phyloP scores from a whole-genome alignment of 1,140 invertebrate species.

The Dryas iulia region DNA sequence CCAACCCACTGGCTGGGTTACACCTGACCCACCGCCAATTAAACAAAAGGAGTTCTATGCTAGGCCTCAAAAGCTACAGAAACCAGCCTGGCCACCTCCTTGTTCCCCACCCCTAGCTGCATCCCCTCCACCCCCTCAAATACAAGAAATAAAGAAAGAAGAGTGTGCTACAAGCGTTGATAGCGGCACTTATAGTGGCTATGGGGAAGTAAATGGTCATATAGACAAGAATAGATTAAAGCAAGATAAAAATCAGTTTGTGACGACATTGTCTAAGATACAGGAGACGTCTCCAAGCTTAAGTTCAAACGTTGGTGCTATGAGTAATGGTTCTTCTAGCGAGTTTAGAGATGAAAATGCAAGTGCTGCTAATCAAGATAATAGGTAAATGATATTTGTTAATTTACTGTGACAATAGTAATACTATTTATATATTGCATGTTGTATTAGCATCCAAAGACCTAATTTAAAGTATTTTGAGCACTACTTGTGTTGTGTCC shows the following conservation, averaged over 20 bases:
- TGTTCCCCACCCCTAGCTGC: slow-evolving; percentile 61
- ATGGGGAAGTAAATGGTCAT: slow-evolving; percentile 69
- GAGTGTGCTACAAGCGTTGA: slow-evolving; percentile 71
- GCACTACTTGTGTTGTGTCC: too few species aligned
- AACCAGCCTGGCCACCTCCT: slow-evolving; percentile 85
- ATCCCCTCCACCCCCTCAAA: slow-evolving; percentile 55
- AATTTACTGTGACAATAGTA: too few species aligned
- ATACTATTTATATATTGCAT: too few species aligned
- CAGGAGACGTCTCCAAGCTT: slow-evolving; percentile 81
- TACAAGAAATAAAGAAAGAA: slow-evolving; percentile 57
- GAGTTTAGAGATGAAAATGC: slow-evolving; percentile 53
- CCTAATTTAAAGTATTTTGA: too few species aligned
- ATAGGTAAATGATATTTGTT: slow-evolving; percentile 49
- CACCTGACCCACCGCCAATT: slow-evolving; percentile 71
- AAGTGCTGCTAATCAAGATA: slow-evolving; percentile 63
- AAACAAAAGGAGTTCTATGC: slow-evolving; percentile 88
- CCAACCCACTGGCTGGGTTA: slow-evolving; percentile 83
- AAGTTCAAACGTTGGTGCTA: slow-evolving; percentile 66
- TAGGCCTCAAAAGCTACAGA: slow-evolving; percentile 87
- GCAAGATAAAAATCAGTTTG: slow-evolving; percentile 80
- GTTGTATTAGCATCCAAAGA: too few species aligned
- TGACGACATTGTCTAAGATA: slow-evolving; percentile 83
- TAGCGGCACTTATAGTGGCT: slow-evolving; percentile 70
- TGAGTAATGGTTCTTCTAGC: slow-evolving; percentile 57
- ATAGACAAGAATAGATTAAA: slow-evolving; percentile 65